Evolutionary conservation across 2,797 vertebrate genomes (phyloP), one percentile per base, ranked within the genome.

Genomic region (Sebastes vulpes): DNA sequence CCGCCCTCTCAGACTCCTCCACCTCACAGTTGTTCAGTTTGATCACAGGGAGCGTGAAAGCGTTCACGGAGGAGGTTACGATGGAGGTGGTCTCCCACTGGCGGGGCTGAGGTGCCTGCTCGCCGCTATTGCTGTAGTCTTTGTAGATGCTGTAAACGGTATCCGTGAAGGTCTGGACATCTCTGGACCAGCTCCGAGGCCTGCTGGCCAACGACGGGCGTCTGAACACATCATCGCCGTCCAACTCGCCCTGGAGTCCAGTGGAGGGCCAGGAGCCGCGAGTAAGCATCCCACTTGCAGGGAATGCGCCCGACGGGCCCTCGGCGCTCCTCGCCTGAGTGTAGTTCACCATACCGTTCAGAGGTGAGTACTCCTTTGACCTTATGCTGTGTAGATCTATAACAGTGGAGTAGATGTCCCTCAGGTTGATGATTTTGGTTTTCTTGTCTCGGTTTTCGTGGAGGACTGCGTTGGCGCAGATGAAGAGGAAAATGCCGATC

Each of bases 401-500:
- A 79, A 99, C 98, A 0, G 98, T 99, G 79, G 99, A 99, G 90
- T 99, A 99, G 87, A 99, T 98, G 80, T 99, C 98, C 68, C 98
- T 95, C 87, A 99, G 92, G 93, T 99, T 99, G 85, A 99, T 99
- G 92, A 99, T 96, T 95, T 99, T 99, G 54, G 98, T 99, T 93
- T 98, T 98, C 93, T 97, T 98, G 96, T 99, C 99, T 0, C 99
- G 96, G 91, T 99, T 99, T 91, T 99, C 98, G 0, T 99, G 98
- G 70, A 99, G 96, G 64, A 99, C 99, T 0, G 99, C 98, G 4
- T 99, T 99, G 92, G 98, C 98, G 2, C 99, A 99, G 90, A 99
- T 99, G 90, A 99, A 99, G 56, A 99, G 97, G 92, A 99, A 99
- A 94, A 99, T 99, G 78, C 99, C 99, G 0, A 99, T 97, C 21